Evolutionary conservation across 2,888 invertebrate genomes (phyloP).

Genomic region (Euproctis similis): DNA sequence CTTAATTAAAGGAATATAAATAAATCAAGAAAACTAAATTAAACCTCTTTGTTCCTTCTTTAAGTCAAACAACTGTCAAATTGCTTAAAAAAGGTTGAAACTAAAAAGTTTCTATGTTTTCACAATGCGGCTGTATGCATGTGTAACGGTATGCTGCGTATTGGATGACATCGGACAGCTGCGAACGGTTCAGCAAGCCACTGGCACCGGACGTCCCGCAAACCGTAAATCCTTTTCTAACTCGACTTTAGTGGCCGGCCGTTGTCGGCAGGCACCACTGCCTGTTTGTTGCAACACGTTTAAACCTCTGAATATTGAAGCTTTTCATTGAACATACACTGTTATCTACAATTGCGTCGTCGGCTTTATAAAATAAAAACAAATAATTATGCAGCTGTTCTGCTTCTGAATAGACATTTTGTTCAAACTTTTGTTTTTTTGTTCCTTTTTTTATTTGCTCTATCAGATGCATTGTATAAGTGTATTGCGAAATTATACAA

Average conservation of each 20-base stretch:
- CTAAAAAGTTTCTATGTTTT: too few relatives aligned
- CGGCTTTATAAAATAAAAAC: constrained; percentile 9
- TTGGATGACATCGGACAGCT: constrained; percentile 16
- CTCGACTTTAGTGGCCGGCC: constrained; percentile 49
- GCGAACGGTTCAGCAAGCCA: constrained; percentile 12
- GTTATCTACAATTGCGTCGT: constrained; percentile 7
- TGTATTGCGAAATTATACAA: constrained; percentile 24
- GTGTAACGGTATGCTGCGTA: constrained; percentile 53
- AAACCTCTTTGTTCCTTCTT: too few relatives aligned
- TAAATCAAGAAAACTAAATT: too few relatives aligned
- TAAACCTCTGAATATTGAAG: constrained; percentile 27
- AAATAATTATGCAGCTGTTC: constrained; percentile 1
- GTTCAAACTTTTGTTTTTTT: too few relatives aligned
- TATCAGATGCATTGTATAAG: too few relatives aligned
- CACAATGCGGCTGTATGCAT: constrained; percentile 48
- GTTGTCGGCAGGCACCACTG: constrained; percentile 29
- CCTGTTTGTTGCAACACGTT: constrained; percentile 47
- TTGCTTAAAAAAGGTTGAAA: too few relatives aligned
- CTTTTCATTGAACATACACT: constrained; percentile 13
- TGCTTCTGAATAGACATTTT: too few relatives aligned
- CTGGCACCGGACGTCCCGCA: constrained; percentile 21
- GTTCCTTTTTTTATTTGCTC: too few relatives aligned
- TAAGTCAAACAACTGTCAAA: too few relatives aligned
- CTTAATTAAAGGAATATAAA: too few relatives aligned
- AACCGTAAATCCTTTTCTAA: constrained; percentile 67